These are phyloP conservation scores for Eulithis testata DNA, from an alignment of 2,888 invertebrate genomes.

Conservation along the genomic window DNA sequence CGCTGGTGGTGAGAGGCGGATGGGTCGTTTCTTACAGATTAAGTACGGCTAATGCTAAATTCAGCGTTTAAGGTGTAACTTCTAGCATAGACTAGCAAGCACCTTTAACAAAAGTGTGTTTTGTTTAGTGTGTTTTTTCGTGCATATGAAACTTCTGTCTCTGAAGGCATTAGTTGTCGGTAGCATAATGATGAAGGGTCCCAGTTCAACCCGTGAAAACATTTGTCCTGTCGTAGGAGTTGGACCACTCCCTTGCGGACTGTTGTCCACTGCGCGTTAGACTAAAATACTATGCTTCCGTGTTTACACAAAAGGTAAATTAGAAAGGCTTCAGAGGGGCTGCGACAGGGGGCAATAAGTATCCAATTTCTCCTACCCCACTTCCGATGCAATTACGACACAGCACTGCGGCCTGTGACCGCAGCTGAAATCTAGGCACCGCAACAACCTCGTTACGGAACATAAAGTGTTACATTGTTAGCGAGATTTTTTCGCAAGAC, in stretches of 20 bases:
- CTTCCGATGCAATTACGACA: constrained; percentile 80
- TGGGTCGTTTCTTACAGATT: neutral
- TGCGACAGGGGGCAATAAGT: constrained; percentile 63
- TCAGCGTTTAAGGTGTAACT: neutral
- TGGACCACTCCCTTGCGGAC: too few relatives aligned
- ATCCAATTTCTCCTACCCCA: constrained; percentile 80
- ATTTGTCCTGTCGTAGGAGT: too few relatives aligned
- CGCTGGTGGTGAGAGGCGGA: neutral
- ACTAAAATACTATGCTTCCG: constrained; percentile 25
- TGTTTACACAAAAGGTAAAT: constrained; percentile 64
- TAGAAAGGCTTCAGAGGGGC: constrained; percentile 72
- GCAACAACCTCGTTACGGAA: constrained; percentile 76
- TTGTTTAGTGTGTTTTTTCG: too few relatives aligned
- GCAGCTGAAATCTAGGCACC: constrained; percentile 73
- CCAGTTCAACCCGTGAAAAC: too few relatives aligned
- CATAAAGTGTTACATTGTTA: constrained; percentile 73
- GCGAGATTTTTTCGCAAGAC: constrained; percentile 70
- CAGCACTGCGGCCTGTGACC: constrained; percentile 72
- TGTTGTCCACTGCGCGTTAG: too few relatives aligned
- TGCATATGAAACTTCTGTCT: too few relatives aligned
- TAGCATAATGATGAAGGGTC: too few relatives aligned
- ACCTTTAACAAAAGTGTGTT: too few relatives aligned
- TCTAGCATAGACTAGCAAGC: too few relatives aligned
- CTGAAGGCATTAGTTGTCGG: too few relatives aligned
- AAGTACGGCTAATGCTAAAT: neutral